Conservation (phyloP, 2,113 vertebrate species). For the Seriola quinqueradiata region DNA sequence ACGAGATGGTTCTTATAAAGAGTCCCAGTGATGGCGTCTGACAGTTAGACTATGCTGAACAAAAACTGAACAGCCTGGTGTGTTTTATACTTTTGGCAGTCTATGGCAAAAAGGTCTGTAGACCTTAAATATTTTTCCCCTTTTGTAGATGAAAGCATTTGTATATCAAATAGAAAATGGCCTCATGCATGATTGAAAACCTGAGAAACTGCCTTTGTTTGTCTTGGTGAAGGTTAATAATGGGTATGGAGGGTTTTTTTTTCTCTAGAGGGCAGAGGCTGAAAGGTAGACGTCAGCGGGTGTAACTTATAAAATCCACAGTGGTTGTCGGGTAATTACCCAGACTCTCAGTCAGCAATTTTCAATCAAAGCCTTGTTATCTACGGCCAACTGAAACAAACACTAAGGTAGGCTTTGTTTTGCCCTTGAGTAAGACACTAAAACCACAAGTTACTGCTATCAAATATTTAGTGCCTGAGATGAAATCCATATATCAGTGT, state of each 20-base stretch:
- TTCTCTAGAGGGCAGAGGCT: slow-evolving; percentile 25
- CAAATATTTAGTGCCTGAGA: slow-evolving; percentile 62
- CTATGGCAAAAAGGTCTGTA: slow-evolving; percentile 35
- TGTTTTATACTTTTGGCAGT: slow-evolving; percentile 25
- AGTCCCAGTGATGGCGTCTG: background rate
- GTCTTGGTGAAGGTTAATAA: slow-evolving; percentile 42
- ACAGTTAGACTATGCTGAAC: background rate
- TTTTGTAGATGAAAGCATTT: slow-evolving; percentile 13
- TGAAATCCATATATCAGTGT: slow-evolving; percentile 58
- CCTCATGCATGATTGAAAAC: slow-evolving; percentile 13
- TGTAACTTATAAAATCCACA: slow-evolving; percentile 76
- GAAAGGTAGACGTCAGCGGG: slow-evolving; percentile 71
- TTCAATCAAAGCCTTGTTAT: slow-evolving; percentile 81
- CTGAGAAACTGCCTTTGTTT: slow-evolving; percentile 11
- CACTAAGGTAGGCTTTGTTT: slow-evolving; percentile 64
- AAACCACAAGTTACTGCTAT: slow-evolving; percentile 45
- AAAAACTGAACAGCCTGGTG: background rate
- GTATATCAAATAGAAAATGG: background rate
- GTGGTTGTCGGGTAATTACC: slow-evolving; percentile 80
- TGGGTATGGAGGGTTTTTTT: slow-evolving; percentile 8
- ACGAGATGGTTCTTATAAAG: background rate
- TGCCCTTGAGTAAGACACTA: slow-evolving; percentile 52
- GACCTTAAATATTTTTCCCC: slow-evolving; percentile 15
- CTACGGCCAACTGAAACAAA: slow-evolving; percentile 71
- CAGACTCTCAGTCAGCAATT: slow-evolving; percentile 83